These are phyloP conservation scores for Metopolophium dirhodum DNA, from an alignment of 1,140 invertebrate species.

Conservation along the genomic window DNA sequence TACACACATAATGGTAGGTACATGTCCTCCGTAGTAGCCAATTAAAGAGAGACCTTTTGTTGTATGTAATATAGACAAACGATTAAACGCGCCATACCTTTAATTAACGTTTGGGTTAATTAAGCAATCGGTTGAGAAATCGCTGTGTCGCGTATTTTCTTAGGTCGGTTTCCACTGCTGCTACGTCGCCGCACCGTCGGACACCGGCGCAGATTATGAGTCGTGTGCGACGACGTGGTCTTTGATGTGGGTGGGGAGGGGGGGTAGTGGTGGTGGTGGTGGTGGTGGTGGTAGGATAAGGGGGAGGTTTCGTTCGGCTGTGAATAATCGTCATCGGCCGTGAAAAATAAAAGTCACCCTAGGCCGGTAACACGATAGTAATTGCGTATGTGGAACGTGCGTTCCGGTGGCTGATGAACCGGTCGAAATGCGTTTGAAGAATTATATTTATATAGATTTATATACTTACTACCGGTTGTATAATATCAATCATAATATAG, in stretches of 20 bases:
- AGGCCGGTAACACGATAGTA: too few relatives aligned
- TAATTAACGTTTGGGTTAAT: constrained; percentile 7
- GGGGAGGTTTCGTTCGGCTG: not conserved
- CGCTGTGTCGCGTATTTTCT: not conserved
- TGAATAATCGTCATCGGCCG: not conserved
- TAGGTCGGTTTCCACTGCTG: not conserved
- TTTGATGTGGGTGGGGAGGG: not conserved
- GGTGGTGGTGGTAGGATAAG: too few relatives aligned
- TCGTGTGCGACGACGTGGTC: too few relatives aligned
- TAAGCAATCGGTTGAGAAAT: not conserved
- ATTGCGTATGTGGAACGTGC: not conserved
- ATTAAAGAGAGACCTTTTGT: not conserved
- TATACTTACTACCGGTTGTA: not conserved
- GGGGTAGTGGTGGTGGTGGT: too few relatives aligned
- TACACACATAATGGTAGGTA: constrained; percentile 21
- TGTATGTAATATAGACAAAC: not conserved
- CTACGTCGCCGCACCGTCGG: too few relatives aligned
- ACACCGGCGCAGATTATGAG: too few relatives aligned
- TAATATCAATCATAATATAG: not conserved
- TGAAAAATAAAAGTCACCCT: not conserved
- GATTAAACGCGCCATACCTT: not conserved
- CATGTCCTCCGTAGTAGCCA: not conserved
- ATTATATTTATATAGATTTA: not conserved
- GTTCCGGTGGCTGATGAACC: not conserved
- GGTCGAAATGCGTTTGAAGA: not conserved